These are phyloP conservation scores for Benthosema pterotum DNA, from an alignment of 2,797 vertebrate species.

Conservation along the genomic window DNA sequence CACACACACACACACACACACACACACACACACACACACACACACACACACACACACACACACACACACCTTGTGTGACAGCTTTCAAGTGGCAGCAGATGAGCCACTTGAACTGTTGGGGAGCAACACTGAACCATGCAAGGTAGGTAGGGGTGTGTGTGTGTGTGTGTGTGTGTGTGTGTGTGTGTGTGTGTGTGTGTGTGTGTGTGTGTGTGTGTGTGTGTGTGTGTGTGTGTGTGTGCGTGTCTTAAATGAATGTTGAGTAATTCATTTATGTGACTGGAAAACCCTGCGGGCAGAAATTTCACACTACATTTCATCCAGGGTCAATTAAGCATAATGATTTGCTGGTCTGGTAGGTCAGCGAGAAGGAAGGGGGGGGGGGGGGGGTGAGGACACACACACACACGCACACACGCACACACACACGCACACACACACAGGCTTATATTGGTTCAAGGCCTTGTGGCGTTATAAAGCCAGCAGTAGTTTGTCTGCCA, in stretches of 20 bases:
- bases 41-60: no score
- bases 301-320: constrained; percentile 83
- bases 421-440: constrained; percentile 2
- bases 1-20: no score
- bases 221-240: constrained; percentile 14
- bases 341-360: constrained; percentile 67
- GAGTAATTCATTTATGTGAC: constrained; percentile 77
- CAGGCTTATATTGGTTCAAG: constrained; percentile 68
- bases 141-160: no score
- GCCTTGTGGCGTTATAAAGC: constrained; percentile 66
- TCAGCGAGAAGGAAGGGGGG: constrained; percentile 49
- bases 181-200: constrained; percentile 28
- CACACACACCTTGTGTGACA: no score
- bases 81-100: constrained; percentile 38
- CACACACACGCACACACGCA: constrained; percentile 7
- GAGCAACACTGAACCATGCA: constrained; percentile 60
- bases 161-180: no score
- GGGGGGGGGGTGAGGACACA: constrained; percentile 22
- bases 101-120: constrained; percentile 6
- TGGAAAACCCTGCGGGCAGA: constrained; percentile 66
- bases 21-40: no score
- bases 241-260: constrained; percentile 65
- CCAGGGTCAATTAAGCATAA: constrained; percentile 78
- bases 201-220: constrained; percentile 39
- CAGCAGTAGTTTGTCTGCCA: constrained; percentile 68